These are phyloP conservation scores for Nannobrachium achirus DNA, from an alignment of 2,113 vertebrate genomes.

Conservation along the genomic window DNA sequence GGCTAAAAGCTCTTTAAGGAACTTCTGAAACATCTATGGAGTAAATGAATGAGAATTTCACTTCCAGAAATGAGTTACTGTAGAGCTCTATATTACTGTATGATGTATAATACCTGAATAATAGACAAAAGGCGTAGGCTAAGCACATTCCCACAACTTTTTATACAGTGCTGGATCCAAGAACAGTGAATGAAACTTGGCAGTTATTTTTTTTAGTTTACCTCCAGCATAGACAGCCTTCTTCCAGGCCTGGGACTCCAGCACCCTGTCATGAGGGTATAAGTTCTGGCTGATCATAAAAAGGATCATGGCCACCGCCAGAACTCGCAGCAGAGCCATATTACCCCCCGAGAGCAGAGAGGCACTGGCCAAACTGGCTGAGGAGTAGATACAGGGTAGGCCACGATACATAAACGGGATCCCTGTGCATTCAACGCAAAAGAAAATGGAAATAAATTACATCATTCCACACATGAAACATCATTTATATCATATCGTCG, in stretches of 20 bases:
- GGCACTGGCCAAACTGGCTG: slow-evolving; percentile 85
- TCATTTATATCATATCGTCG: too few species aligned
- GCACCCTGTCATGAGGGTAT: slow-evolving; percentile 90
- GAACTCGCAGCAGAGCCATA: slow-evolving; percentile 73
- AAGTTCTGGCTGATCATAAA: slow-evolving; percentile 89
- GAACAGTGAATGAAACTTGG: too few species aligned
- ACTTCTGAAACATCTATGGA: too few species aligned
- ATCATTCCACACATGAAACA: not conserved
- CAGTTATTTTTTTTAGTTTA: slow-evolving; percentile 44
- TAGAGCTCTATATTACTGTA: too few species aligned
- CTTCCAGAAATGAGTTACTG: too few species aligned
- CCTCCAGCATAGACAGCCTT: slow-evolving; percentile 89
- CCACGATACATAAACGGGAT: slow-evolving; percentile 89
- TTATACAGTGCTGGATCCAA: too few species aligned
- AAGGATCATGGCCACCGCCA: slow-evolving; percentile 84
- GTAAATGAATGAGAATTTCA: too few species aligned
- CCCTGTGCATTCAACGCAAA: slow-evolving; percentile 66
- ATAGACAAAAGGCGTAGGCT: too few species aligned
- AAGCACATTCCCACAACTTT: too few species aligned
- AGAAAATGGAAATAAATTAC: not conserved
- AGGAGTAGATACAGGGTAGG: slow-evolving; percentile 89
- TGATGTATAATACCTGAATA: too few species aligned
- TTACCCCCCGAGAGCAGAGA: slow-evolving; percentile 84
- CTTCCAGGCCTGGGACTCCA: slow-evolving; percentile 95
- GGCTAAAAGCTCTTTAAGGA: too few species aligned